These are phyloP conservation scores for Dicerorhinus sumatrensis DNA, from an alignment of 2,113 vertebrate genomes.

Conservation along the genomic window DNA sequence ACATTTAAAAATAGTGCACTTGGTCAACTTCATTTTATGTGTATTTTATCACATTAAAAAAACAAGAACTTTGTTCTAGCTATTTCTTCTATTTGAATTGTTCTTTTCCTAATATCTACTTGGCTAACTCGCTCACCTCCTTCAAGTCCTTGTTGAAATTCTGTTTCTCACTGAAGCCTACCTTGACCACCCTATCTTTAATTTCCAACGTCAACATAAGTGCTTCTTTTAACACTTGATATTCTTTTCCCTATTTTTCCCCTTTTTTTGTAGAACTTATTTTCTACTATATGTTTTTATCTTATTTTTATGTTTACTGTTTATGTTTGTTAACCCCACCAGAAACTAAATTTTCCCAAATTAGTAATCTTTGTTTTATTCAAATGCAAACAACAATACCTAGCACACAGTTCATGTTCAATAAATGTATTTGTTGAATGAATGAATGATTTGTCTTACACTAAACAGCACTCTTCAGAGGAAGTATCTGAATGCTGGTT, in stretches of 20 bases:
- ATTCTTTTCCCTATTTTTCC: background rate
- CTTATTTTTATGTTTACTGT: background rate
- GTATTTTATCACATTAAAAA: background rate
- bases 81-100: background rate
- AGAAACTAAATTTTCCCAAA: background rate
- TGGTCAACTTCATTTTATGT: background rate
- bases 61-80: background rate
- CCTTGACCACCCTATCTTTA: background rate
- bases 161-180: background rate
- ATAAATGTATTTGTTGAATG: background rate
- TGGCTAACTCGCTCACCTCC: background rate
- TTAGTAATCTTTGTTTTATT: background rate
- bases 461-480: background rate
- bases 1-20: background rate
- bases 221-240: background rate
- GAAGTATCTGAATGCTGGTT: background rate
- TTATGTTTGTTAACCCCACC: background rate
- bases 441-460: background rate
- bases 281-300: background rate
- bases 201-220: background rate
- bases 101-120: background rate
- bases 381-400: background rate
- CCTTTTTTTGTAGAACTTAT: background rate
- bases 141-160: background rate
- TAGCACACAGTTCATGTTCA: background rate